Evolutionary conservation across 2,797 vertebrate genomes (phyloP), one percentile per base, ranked within the genome.

Genomic region (Decapterus maruadsi): DNA sequence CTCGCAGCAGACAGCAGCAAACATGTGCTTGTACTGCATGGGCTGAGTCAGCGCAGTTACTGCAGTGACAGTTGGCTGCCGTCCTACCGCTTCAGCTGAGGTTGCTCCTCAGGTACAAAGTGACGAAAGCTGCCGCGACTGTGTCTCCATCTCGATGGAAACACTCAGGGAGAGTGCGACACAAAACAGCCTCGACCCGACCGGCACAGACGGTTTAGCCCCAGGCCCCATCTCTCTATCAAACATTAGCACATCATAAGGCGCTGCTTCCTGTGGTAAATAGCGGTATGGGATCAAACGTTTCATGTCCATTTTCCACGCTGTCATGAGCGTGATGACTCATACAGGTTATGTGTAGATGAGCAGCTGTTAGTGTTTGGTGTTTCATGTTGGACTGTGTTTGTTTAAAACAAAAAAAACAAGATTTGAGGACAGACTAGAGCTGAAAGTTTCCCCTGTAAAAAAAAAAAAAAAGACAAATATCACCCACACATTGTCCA

Each of bases 11-110:
- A 61, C 53, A 57, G 50, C 22, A 51, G 17, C 19, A 11, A 57
- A 67, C 79, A 71, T 75, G 81, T 69, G 63, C 55, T 64, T 9
- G 40, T 26, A 22, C 50, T 16, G 42, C 50, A 26, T 22, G 69
- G 14, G 81, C 75, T 88, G 86, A 90, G 76, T 90, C 67, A 83
- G 86, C 84, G 19, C 60, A 57, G 61, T 63, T 8, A 51, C 71
- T 84, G 72, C 59, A 74, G 69, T 22, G 53, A 68, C 22, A 59
- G 50, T 69, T 84, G 80, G 79, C 85, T 78, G 72, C 80, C 43
- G 69, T 84, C 75, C 83, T 19, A 55, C 46, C 54, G 31, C 68
- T 77, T 79, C 50, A 68, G 77, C 66, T 77, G 80, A 72, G 34
- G 72, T 56, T 43, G 75, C 59, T 83, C 67, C 73, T 80, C 74